Evolutionary conservation across 2,113 vertebrate species (phyloP), one percentile per base, ranked within the genome.

Genomic region (Holacanthus passer): DNA sequence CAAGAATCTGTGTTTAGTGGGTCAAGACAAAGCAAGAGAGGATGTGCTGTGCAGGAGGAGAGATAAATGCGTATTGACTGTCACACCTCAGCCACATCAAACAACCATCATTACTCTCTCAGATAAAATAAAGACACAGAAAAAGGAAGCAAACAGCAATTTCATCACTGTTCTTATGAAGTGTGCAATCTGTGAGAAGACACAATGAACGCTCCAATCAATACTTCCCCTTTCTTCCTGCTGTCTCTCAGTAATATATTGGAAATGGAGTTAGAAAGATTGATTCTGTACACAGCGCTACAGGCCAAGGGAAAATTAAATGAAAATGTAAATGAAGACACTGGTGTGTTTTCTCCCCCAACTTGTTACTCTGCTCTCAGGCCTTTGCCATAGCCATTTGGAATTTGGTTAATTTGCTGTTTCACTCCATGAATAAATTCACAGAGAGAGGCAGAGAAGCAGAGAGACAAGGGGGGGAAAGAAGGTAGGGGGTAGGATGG

Each of bases 251-350:
- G 88, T 95, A 94, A 96, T 94, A 95, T 94, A 95, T 94, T 94
- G 93, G 92, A 95, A 94, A 95, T 92, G 89, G 94, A 95, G 94
- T 95, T 94, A 94, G 92, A 94, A 91, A 93, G 91, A 95, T 95
- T 94, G 94, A 95, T 95, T 95, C 85, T 92, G 89, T 91, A 92
- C 82, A 83, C 84, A 80, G 82, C 55, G 92, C 92, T 94, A 92
- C 84, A 87, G 91, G 93, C 90, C 92, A 93, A 86, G 87, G 86
- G 87, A 93, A 94, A 95, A 95, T 95, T 88, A 95, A 94, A 95
- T 94, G 89, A 95, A 95, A 95, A 95, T 95, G 94, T 94, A 94
- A 95, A 95, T 95, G 90, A 94, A 91, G 79, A 83, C 87, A 81
- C 90, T 85, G 86, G 62, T 74, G 55, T 72, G 72, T 90, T 91